Percentiles rank a stretch among this genome's conserved stretches.
phyloP scores from a whole-genome alignment of 2,888 invertebrate genomes.

The Drosophila nr. perissopoda region DNA sequence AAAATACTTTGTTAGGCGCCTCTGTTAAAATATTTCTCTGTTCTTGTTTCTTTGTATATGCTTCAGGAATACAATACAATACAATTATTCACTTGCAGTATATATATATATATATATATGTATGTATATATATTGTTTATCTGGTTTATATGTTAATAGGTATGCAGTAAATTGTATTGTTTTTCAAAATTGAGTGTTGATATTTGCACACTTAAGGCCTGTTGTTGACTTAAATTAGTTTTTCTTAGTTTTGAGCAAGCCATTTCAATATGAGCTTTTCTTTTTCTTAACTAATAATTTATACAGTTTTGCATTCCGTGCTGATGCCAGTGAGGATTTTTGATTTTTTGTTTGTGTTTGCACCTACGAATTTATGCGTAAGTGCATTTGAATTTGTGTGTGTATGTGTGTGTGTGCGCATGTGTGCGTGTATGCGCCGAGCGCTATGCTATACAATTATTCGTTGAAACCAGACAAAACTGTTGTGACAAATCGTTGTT shows the following conservation, averaged over 20 bases:
- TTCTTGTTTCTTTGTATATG: constrained; percentile 39
- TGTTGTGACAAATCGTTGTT: constrained; percentile 50
- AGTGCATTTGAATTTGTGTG: background rate
- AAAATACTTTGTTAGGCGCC: constrained; percentile 69
- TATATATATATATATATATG: constrained; percentile 6
- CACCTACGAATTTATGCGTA: constrained; percentile 16
- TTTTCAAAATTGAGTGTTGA: constrained; percentile 64
- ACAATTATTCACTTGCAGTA: constrained; percentile 55
- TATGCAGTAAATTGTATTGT: constrained; percentile 49
- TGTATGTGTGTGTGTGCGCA: constrained; percentile 3
- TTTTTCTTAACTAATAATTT: constrained; percentile 24
- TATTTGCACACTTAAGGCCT: constrained; percentile 81
- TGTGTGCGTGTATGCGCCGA: constrained; percentile 35
- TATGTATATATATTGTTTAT: constrained; percentile 15
- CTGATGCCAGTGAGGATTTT: constrained; percentile 17
- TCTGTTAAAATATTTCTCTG: constrained; percentile 63
- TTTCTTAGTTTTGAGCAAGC: constrained; percentile 59
- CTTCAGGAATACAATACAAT: constrained; percentile 42
- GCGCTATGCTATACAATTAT: constrained; percentile 48
- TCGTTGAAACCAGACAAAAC: constrained; percentile 81
- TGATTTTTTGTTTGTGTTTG: constrained; percentile 9
- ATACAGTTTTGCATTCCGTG: constrained; percentile 43
- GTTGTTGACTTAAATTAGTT: constrained; percentile 57
- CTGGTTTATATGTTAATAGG: constrained; percentile 19
- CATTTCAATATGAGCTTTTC: constrained; percentile 45